Conservation (phyloP, 2,797 vertebrate species). For the Helostoma temminkii region DNA sequence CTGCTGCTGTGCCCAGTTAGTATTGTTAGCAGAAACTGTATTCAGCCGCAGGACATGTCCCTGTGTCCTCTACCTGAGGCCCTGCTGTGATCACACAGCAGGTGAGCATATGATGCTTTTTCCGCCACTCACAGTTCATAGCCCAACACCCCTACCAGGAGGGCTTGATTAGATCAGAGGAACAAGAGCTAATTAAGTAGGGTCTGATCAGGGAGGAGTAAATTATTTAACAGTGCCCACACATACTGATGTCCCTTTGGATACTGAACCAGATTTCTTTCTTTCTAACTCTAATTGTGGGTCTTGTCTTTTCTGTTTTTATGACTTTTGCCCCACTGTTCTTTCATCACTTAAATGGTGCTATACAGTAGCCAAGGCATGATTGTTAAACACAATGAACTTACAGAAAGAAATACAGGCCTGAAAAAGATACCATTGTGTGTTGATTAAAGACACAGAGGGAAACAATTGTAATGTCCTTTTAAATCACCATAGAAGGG, state of each 20-base stretch:
- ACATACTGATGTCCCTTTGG: constrained; percentile 75
- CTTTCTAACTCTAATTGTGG: constrained; percentile 39
- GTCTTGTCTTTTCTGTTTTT: constrained; percentile 41
- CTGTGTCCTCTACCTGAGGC: constrained; percentile 67
- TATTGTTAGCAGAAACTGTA: constrained; percentile 55
- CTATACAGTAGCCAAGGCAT: constrained; percentile 48
- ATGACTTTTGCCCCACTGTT: constrained; percentile 54
- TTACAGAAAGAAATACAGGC: constrained; percentile 45
- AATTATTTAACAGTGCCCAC: constrained; percentile 85
- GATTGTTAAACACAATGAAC: constrained; percentile 42
- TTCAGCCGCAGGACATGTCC: constrained; percentile 57
- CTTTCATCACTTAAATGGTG: constrained; percentile 63
- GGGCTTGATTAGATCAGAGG: constrained; percentile 78
- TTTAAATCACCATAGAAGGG: constrained; percentile 45
- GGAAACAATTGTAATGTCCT: constrained; percentile 36
- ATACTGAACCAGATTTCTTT: constrained; percentile 56
- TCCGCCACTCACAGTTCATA: constrained; percentile 51
- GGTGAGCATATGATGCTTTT: constrained; percentile 52
- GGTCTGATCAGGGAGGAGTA: constrained; percentile 82
- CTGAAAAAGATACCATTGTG: constrained; percentile 58
- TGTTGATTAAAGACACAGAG: constrained; percentile 57
- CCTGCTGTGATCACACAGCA: constrained; percentile 66
- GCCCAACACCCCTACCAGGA: constrained; percentile 57
- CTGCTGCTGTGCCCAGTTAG: constrained; percentile 46
- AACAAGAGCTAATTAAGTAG: constrained; percentile 88